Evolutionary conservation across 2,888 invertebrate species (phyloP), one percentile per base, ranked within the genome.

Genomic region (Eilema depressum): DNA sequence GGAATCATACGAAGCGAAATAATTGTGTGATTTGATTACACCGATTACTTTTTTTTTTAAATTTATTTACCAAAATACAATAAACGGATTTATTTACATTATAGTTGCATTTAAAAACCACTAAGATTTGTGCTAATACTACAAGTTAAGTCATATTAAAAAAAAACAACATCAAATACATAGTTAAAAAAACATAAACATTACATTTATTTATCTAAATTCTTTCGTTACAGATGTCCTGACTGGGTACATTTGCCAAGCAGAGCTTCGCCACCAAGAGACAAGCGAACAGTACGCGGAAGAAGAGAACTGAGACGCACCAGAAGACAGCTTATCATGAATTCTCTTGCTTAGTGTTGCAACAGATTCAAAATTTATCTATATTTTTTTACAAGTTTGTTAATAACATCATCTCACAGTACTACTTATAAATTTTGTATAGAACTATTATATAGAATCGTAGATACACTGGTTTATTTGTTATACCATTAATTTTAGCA

Each of bases 171-270:
- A n/a, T n/a, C n/a, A n/a, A n/a, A n/a, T n/a, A n/a, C n/a, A n/a
- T n/a, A n/a, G n/a, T n/a, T n/a, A n/a, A n/a, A n/a, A n/a, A n/a
- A n/a, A n/a, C n/a, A n/a, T n/a, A n/a, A n/a, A n/a, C n/a, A n/a
- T n/a, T n/a, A n/a, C n/a, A n/a, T n/a, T 53, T n/a, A 53, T 10
- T n/a, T 10, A 8, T 0, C 53, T 10, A 53, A 20, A 26, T 41
- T 11, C 8, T 62, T 66, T 33, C 20, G 28, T 87, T 90, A 0
- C 86, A 95, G 94, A 72, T 95, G 94, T 77, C 93, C 94, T 5
- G 94, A 93, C 64, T 94, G 92, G 91, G 89, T 90, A 65, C 85
- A 88, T 20, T 92, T 92, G 0, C 91, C 93, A 0, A 75, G 63
- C 28, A 85, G 93, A 26, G 74, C 79, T 0, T 92, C 93, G 0